phyloP scores from a whole-genome alignment of 1,140 invertebrate species.

The Papilio glaucus region DNA sequence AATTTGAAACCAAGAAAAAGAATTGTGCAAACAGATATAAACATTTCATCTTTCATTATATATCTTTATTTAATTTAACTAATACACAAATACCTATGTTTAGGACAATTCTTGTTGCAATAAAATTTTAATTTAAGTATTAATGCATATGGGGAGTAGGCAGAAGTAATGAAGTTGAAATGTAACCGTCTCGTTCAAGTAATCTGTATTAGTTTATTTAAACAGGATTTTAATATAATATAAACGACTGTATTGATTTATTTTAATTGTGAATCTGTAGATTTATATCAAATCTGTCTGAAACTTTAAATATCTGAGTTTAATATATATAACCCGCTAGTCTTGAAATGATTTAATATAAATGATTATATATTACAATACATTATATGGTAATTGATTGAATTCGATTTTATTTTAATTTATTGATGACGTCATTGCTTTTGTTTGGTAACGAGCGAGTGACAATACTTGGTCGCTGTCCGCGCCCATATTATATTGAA shows the following conservation, averaged over 20 bases:
- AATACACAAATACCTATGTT: too few species aligned
- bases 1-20: too few species aligned
- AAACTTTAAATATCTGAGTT: not conserved
- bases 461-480: too few species aligned
- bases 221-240: not conserved
- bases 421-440: not conserved
- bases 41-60: too few species aligned
- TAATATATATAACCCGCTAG: too few species aligned
- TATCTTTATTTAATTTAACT: too few species aligned
- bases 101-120: not conserved
- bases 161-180: not conserved
- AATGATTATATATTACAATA: not conserved
- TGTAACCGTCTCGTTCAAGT: not conserved
- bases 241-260: constrained; percentile 1
- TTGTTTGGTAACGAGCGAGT: too few species aligned
- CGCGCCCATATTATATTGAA: too few species aligned
- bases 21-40: too few species aligned
- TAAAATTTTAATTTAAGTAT: constrained; percentile 11
- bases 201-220: not conserved
- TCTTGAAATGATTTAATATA: not conserved
- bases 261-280: constrained; percentile 1
- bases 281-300: not conserved
- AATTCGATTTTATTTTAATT: too few species aligned
- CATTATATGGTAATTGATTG: too few species aligned
- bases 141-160: not conserved